Evolutionary conservation across 2,888 invertebrate species (phyloP), one percentile per base, ranked within the genome.

Genomic region (Lepidocyrtoides sp.): DNA sequence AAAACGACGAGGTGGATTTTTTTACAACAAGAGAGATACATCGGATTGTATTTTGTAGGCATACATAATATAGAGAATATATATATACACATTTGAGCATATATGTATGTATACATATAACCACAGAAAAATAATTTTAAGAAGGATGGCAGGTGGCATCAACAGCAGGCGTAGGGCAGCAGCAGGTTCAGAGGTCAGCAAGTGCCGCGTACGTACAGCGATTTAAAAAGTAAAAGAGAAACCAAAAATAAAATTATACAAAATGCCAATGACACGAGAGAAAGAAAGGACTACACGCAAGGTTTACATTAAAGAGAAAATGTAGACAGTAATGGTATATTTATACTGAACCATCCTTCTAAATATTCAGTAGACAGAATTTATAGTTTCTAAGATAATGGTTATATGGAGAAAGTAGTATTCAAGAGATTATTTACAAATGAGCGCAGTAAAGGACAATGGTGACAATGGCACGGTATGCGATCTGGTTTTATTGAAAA

Each of bases 101-200:
- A 75, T 26, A 48, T 48, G 41, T 8, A 41, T 41, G 41, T 51
- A 51, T 48, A 8, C 4, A 44, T 41, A 82, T 82, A 72, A 44
- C 7, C 41, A 72, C 41, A 72, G 32, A 87, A 20, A 87, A 44
- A 87, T 17, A 66, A 44, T 14, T 48, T 44, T 77, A 54, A 79
- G 51, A 54, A 87, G 75, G 77, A 48, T 77, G 77, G 86, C 75
- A 44, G 41, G 79, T 77, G 63, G 75, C 79, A 69, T 66, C 63
- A 72, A 72, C 83, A 83, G 29, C 51, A 72, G 54, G 81, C 81
- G 88, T 26, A 66, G 84, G 89, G 89, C n/a, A n/a, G 10, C 72
- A 84, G 89, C 85, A 77, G 89, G 82, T 83, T 89, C 84, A 89
- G 82, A 89, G 83, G 89, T 83, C 75, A 83, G 84, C 72, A 83